Conservation (phyloP, 2,113 vertebrate genomes). For the Rhinoderma darwinii region DNA sequence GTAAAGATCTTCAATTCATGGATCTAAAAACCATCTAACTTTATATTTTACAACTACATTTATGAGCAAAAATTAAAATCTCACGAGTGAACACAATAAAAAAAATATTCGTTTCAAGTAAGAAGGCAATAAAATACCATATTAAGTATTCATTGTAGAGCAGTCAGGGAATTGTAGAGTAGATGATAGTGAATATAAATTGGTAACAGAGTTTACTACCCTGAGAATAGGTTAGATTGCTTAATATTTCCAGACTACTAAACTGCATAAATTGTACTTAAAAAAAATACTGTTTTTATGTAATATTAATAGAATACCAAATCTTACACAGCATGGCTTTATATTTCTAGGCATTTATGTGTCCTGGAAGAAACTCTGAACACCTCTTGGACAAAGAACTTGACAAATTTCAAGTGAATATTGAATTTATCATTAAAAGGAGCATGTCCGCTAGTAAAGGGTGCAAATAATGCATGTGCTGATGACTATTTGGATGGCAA, state of each 20-base stretch:
- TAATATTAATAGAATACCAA: too few relatives aligned
- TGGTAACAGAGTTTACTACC: constrained; percentile 9
- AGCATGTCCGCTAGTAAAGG: too few relatives aligned
- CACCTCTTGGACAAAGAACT: too few relatives aligned
- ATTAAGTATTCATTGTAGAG: constrained; percentile 11
- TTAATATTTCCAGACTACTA: background rate
- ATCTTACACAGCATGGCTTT: too few relatives aligned
- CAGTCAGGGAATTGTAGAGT: background rate
- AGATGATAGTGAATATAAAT: constrained; percentile 3
- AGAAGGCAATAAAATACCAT: constrained; percentile 22
- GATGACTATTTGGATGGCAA: too few relatives aligned
- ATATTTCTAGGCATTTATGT: too few relatives aligned
- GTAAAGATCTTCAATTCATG: background rate
- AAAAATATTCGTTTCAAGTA: constrained; percentile 3
- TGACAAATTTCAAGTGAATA: too few relatives aligned
- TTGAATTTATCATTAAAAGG: too few relatives aligned
- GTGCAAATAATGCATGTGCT: too few relatives aligned
- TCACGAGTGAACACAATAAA: background rate
- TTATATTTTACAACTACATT: constrained; percentile 26
- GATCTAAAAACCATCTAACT: background rate
- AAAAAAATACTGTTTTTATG: background rate
- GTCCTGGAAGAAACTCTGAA: too few relatives aligned
- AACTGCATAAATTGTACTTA: background rate
- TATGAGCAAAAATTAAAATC: constrained; percentile 6
- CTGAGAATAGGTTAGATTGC: background rate